These are phyloP conservation scores for Automeris io DNA, from an alignment of 2,888 invertebrate species.

Conservation along the genomic window DNA sequence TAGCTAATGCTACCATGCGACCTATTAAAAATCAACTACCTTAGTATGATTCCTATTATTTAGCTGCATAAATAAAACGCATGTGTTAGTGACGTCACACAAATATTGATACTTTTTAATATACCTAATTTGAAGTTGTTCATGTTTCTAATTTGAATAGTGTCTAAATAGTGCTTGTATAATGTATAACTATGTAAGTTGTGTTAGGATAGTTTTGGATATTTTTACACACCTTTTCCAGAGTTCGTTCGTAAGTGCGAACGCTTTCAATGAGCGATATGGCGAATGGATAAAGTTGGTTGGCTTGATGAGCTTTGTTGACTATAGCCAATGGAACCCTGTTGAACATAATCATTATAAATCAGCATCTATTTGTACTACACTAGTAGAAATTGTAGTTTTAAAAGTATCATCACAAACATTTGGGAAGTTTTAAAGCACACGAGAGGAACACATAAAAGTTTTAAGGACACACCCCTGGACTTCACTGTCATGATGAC, in stretches of 20 bases:
- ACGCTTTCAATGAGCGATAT: constrained; percentile 99
- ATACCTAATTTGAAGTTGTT: constrained; percentile 22
- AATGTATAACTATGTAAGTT: constrained; percentile 15
- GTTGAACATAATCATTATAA: constrained; percentile 15
- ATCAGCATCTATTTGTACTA: not conserved
- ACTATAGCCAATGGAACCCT: constrained; percentile 98
- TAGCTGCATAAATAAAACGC: constrained; percentile 76
- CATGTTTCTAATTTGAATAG: constrained; percentile 14
- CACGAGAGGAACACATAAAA: no score
- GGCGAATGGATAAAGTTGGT: constrained; percentile 98
- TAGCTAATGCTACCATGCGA: constrained; percentile 31
- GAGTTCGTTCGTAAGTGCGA: constrained; percentile 95
- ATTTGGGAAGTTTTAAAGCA: no score
- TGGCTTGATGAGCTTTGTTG: constrained; percentile 99
- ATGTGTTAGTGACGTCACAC: constrained; percentile 60
- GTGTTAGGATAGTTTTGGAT: no score
- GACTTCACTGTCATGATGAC: no score
- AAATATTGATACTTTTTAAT: constrained; percentile 4
- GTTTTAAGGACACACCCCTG: no score
- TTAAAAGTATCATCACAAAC: no score
- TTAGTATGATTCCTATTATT: constrained; percentile 78
- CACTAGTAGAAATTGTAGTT: no score
- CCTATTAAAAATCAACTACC: constrained; percentile 56
- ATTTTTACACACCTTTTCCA: constrained; percentile 89
- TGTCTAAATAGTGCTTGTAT: constrained; percentile 34